Conservation (phyloP, 2,888 invertebrate genomes). For the Thera britannica region DNA sequence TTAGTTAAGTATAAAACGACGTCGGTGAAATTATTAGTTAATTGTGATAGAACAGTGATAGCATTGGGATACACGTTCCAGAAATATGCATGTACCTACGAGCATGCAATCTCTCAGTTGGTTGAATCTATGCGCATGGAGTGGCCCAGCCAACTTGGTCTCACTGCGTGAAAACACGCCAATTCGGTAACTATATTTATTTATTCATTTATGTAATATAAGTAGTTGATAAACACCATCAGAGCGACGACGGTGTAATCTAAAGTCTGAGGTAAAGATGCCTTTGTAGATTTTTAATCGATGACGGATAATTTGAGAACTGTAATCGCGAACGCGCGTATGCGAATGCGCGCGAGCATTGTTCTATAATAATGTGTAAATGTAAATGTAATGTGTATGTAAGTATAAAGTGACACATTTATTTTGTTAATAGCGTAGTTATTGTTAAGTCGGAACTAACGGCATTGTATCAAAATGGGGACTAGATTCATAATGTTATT, state of each 20-base stretch:
- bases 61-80: conserved; percentile 49
- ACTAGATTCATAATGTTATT: conserved; percentile 79
- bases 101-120: conserved; percentile 25
- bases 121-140: conserved; percentile 19
- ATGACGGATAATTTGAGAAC: conserved; percentile 70
- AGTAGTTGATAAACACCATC: conserved; percentile 79
- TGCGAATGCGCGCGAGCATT: conserved; percentile 66
- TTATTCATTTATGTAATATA: conserved; percentile 75
- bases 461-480: conserved; percentile 76
- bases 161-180: conserved; percentile 61
- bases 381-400: conserved; percentile 61
- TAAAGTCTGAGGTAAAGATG: conserved; percentile 85
- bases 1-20: conserved; percentile 61
- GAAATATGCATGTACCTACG: conserved; percentile 19
- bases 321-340: conserved; percentile 62
- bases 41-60: conserved; percentile 81
- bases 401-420: conserved; percentile 79
- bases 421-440: conserved; percentile 80
- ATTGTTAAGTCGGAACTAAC: conserved; percentile 74
- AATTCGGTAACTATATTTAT: conserved; percentile 78
- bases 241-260: conserved; percentile 80
- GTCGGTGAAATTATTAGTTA: conserved; percentile 80
- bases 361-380: conserved; percentile 71
- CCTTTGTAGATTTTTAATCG: conserved; percentile 84
- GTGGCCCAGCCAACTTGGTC: conserved; percentile 47